Percentiles rank a stretch among this genome's conserved stretches.
Evolutionary conservation across 2,797 vertebrate species (phyloP).

Genomic region (Nyctibius grandis): DNA sequence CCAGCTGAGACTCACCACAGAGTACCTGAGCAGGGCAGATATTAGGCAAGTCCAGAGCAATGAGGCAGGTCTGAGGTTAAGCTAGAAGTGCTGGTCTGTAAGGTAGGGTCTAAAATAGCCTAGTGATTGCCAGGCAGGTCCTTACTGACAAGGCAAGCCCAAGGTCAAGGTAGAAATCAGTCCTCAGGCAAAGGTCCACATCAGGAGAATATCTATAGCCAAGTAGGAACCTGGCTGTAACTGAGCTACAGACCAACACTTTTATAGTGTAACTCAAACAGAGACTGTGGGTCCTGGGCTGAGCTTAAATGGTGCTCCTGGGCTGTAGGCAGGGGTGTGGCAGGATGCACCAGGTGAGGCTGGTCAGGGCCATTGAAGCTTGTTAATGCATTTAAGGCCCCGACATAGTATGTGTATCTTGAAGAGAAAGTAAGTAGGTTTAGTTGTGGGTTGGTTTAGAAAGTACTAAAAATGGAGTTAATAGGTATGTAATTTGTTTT

Average conservation of each 20-base stretch:
- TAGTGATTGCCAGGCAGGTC: not conserved
- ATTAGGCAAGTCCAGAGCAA: too few relatives aligned
- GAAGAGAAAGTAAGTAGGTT: not conserved
- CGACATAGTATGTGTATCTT: fast-evolving
- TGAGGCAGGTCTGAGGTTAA: not conserved
- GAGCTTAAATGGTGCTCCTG: not conserved
- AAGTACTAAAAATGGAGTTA: not conserved
- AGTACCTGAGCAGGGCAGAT: not conserved
- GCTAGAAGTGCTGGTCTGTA: not conserved
- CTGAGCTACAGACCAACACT: fast-evolving
- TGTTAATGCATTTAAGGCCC: not conserved
- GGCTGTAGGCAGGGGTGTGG: not conserved
- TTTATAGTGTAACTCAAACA: fast-evolving
- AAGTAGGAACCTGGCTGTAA: fast-evolving
- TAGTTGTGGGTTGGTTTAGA: not conserved
- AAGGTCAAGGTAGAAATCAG: too few relatives aligned
- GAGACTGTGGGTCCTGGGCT: not conserved
- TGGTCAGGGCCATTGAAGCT: not conserved
- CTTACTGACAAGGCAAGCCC: not conserved
- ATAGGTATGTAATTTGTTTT: not conserved
- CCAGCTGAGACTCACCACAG: too few relatives aligned
- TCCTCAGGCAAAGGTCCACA: not conserved
- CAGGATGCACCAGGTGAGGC: not conserved
- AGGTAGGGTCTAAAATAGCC: not conserved
- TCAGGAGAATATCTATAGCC: fast-evolving